Evolutionary conservation across 2,113 vertebrate genomes (phyloP).

Genomic region (Brachirus orientalis): DNA sequence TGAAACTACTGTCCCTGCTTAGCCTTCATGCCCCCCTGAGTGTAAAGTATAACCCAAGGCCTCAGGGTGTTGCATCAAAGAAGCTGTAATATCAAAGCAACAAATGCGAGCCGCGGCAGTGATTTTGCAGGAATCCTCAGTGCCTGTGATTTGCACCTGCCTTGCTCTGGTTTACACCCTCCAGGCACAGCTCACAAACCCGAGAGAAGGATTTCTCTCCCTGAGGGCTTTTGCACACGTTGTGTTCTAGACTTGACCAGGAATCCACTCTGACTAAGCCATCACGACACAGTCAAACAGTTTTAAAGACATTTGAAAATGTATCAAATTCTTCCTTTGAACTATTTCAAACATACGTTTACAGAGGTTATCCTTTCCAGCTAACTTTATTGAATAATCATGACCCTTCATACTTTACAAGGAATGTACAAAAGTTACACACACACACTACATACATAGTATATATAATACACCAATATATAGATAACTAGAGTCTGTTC

Average conservation of each 20-base stretch:
- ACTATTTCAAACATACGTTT: too few relatives aligned
- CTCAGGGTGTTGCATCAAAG: conserved; percentile 58
- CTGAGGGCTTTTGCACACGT: not conserved
- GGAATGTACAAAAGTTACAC: too few relatives aligned
- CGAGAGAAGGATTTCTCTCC: conserved; percentile 8
- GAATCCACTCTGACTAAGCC: not conserved
- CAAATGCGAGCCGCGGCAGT: conserved; percentile 52
- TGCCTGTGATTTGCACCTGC: conserved; percentile 38
- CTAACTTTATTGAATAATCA: too few relatives aligned
- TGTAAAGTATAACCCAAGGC: conserved; percentile 52
- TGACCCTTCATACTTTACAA: too few relatives aligned
- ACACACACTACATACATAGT: too few relatives aligned
- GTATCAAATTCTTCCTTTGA: too few relatives aligned
- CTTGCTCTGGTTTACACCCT: conserved; percentile 41
- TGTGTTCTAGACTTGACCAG: not conserved
- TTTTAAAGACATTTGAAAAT: too few relatives aligned
- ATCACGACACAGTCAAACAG: not conserved
- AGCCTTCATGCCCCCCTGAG: conserved; percentile 44
- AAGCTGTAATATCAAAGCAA: conserved; percentile 60
- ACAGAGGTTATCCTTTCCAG: too few relatives aligned
- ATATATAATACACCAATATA: too few relatives aligned
- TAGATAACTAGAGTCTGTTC: too few relatives aligned
- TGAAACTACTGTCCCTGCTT: conserved; percentile 34
- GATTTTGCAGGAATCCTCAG: conserved; percentile 43
- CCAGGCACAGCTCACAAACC: conserved; percentile 20